Evolutionary conservation across 2,113 vertebrate genomes (phyloP).

Genomic region (Dissostichus mawsoni): DNA sequence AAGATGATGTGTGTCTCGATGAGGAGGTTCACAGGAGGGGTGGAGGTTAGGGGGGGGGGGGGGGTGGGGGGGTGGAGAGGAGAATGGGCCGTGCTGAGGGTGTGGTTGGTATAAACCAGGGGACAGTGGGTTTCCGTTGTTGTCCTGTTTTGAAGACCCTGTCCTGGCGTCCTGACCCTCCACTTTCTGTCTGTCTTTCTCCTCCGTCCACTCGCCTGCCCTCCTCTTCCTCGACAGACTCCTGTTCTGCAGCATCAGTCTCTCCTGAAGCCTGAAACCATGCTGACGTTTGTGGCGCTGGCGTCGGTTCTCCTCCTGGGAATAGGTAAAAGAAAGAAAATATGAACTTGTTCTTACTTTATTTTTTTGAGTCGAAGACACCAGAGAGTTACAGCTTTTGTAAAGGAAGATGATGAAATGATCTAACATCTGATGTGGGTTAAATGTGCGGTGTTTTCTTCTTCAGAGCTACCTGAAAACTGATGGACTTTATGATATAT

Average conservation of each 20-base stretch:
- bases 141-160: conserved; percentile 73
- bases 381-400: neutral
- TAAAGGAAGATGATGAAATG: conserved; percentile 19
- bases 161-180: conserved; percentile 61
- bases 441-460: conserved; percentile 42
- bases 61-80: conserved; percentile 10
- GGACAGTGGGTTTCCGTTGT: conserved; percentile 76
- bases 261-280: conserved; percentile 69
- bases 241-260: conserved; percentile 52
- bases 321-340: conserved; percentile 76
- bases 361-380: conserved; percentile 21
- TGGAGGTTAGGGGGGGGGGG: neutral
- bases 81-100: conserved; percentile 73
- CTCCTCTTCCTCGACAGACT: conserved; percentile 51
- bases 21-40: conserved; percentile 5
- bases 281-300: conserved; percentile 82
- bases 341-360: conserved; percentile 11
- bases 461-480: conserved; percentile 25
- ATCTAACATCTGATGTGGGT: conserved; percentile 24
- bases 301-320: conserved; percentile 78
- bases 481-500: conserved; percentile 17
- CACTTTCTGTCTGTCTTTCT: conserved; percentile 31
- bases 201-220: conserved; percentile 48
- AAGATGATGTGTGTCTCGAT: conserved; percentile 38
- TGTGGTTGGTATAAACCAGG: conserved; percentile 84